Evolutionary conservation across 2,113 vertebrate genomes (phyloP), one percentile per base, ranked within the genome.

Genomic region (human): DNA sequence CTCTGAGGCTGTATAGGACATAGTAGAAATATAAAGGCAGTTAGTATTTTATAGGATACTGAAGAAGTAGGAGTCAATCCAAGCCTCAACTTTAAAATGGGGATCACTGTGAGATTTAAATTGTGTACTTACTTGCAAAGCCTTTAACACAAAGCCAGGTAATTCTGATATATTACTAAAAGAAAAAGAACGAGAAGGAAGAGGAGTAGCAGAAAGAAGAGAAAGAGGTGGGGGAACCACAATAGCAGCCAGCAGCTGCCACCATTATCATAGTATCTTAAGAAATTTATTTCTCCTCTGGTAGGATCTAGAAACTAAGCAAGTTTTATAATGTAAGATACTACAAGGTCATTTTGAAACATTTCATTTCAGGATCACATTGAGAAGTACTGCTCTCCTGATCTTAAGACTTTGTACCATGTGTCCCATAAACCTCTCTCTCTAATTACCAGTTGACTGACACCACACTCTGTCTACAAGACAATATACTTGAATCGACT

Each of bases 21-120:
- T 48, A 89, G 30, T 40, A 93, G 5, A 76, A 88, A 78, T 90
- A 88, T n/a, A 86, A 82, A 70, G 7, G 64, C 6, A 79, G 68
- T 94, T 92, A 9, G 1, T 20, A 80, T 84, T 95, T 96, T 76
- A 73, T 70, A 40, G 32, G 14, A 85, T 84, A 81, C 18, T 68
- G 23, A 91, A 80, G 30, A 38, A 88, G 10, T 87, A 73, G 18
- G 96, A 78, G 16, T 78, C 35, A 94, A 38, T 73, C 6, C 6
- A 3, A 73, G n/a, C 3, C n/a, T 93, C 22, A 61, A 45, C 14
- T 88, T 40, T 75, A 73, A 89, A 87, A 68, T 55, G 3, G 50
- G 2, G 2, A 32, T 89, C 11, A n/a, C 9, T 30, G 3, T 8
- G 9, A 59, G n/a, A 88, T 45, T 81, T 90, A 93, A 92, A 73